Percentiles rank a stretch among this genome's conserved stretches.
These are phyloP conservation scores for Murina feae DNA, from an alignment of 2,113 vertebrate species.

Conservation along the genomic window DNA sequence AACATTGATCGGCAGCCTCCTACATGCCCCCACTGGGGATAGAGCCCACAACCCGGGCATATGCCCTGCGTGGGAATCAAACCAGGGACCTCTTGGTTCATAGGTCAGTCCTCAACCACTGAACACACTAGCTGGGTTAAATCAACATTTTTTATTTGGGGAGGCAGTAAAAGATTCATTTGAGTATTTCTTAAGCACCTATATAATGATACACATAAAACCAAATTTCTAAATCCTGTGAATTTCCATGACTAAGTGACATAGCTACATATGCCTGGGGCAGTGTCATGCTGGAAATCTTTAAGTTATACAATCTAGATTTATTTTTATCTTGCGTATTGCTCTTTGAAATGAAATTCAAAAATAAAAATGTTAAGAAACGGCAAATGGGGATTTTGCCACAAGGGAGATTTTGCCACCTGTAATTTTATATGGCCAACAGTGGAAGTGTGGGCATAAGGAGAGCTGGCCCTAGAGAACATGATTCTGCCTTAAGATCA, in stretches of 20 bases:
- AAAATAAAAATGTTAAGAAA: constrained; percentile 32
- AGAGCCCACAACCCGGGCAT: no score
- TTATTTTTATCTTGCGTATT: background rate
- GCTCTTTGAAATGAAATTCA: background rate
- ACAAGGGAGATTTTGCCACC: background rate
- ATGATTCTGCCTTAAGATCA: background rate
- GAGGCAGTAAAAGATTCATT: background rate
- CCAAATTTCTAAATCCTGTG: background rate
- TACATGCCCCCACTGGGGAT: no score
- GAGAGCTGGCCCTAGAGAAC: background rate
- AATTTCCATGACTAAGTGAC: constrained; percentile 8
- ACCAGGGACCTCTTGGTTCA: background rate
- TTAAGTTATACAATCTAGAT: background rate
- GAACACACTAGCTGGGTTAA: no score
- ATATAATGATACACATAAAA: background rate
- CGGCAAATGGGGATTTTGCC: background rate
- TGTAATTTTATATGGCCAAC: background rate
- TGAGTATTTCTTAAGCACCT: background rate
- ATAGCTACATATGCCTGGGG: no score
- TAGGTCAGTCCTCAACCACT: no score
- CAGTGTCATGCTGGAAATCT: background rate
- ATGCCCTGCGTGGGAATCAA: no score
- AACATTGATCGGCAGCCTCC: no score
- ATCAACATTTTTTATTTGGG: background rate
- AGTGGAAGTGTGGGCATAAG: background rate